Conservation (phyloP, 2,797 vertebrate genomes). For the Myotis vivesi region DNA sequence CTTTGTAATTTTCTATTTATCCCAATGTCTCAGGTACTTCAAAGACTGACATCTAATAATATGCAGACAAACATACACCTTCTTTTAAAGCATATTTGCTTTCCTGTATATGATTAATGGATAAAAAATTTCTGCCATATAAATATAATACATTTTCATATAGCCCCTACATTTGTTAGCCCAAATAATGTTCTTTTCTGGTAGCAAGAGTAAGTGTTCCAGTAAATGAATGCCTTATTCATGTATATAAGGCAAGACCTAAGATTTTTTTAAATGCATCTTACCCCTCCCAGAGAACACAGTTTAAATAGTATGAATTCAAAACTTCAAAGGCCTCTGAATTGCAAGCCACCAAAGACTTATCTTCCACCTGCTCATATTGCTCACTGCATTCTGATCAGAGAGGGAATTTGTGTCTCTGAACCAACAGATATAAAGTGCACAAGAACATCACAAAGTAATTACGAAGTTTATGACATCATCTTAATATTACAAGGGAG, state of each 20-base stretch:
- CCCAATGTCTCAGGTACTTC: neutral
- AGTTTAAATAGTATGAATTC: conserved; percentile 67
- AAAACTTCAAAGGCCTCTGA: conserved; percentile 77
- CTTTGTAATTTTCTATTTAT: neutral
- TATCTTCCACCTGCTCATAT: conserved; percentile 79
- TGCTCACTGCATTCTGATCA: conserved; percentile 72
- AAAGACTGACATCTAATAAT: neutral
- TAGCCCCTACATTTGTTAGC: neutral
- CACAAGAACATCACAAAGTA: conserved; percentile 83
- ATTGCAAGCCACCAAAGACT: conserved; percentile 79
- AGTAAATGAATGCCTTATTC: conserved; percentile 24
- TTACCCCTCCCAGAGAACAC: conserved; percentile 55
- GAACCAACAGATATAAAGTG: conserved; percentile 78
- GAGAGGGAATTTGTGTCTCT: conserved; percentile 80
- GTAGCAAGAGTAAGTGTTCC: neutral
- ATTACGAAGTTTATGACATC: conserved; percentile 88
- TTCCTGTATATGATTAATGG: conserved; percentile 11
- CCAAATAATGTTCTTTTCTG: conserved; percentile 37
- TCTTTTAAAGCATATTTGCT: conserved; percentile 26
- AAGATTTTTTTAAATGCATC: conserved; percentile 72
- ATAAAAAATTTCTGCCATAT: conserved; percentile 3
- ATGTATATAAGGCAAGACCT: conserved; percentile 54
- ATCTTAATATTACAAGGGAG: conserved; percentile 87
- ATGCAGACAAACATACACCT: neutral
- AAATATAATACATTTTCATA: neutral